Evolutionary conservation across 2,888 invertebrate genomes (phyloP).

Genomic region (Clitarchus hookeri): DNA sequence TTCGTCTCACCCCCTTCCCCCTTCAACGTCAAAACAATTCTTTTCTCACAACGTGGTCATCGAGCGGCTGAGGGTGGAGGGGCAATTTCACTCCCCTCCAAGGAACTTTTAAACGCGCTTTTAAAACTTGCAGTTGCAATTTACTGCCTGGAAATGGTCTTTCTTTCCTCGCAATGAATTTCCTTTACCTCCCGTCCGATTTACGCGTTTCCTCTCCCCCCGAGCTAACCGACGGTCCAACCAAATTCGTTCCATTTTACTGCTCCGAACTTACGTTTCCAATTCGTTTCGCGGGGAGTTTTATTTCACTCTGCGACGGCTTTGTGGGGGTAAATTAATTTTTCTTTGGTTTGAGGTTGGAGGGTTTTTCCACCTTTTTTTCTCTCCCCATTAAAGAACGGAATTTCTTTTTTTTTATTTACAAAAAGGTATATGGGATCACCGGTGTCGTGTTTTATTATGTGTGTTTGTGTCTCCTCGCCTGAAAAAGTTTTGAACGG

Average conservation of each 20-base stretch:
- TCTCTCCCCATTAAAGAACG: too few relatives aligned
- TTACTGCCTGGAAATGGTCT: neutral
- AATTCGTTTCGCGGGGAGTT: constrained; percentile 8
- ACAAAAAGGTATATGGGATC: too few relatives aligned
- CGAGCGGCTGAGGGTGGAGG: neutral
- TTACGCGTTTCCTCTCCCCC: neutral
- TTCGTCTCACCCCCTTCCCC: too few relatives aligned
- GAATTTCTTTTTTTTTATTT: too few relatives aligned
- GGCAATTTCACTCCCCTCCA: neutral
- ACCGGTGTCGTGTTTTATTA: too few relatives aligned
- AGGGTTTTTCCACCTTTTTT: neutral
- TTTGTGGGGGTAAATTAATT: neutral
- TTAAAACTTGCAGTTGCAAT: neutral
- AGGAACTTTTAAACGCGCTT: constrained; percentile 8
- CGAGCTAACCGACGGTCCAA: neutral
- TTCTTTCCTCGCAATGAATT: neutral
- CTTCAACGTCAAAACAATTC: too few relatives aligned
- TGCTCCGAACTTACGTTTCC: neutral
- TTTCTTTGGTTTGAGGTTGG: neutral
- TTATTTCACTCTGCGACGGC: neutral
- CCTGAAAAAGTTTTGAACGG: too few relatives aligned
- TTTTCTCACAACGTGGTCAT: neutral
- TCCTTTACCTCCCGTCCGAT: neutral
- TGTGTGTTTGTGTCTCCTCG: too few relatives aligned
- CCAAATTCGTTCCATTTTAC: neutral